A percentile compares a stretch with the other conserved stretches of the same genome.
Conservation (phyloP, 1,140 invertebrate species). For the Bombus vancouverensis region DNA sequence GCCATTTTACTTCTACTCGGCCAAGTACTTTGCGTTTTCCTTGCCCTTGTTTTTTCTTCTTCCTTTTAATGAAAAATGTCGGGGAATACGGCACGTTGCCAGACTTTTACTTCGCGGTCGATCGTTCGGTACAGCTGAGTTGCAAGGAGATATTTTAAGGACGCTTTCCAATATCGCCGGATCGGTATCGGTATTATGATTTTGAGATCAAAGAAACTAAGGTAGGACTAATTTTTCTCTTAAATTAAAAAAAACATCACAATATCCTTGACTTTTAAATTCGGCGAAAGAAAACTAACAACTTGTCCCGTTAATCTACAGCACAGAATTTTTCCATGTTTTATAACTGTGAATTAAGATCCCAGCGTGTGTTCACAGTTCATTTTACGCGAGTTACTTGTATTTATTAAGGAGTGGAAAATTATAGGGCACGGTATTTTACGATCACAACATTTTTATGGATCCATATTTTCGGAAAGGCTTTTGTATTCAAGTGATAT, state of each 20-base stretch:
- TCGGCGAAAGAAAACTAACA: not conserved
- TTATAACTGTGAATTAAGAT: not conserved
- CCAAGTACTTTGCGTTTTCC: conserved; percentile 17
- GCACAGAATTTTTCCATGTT: not conserved
- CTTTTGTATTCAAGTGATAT: conserved; percentile 43
- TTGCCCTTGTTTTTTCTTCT: not conserved
- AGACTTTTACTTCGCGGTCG: conserved; percentile 41
- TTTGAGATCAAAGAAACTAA: not conserved
- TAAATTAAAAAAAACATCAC: not conserved
- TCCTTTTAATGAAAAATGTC: conserved; percentile 35
- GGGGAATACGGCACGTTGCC: conserved; percentile 36
- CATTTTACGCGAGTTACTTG: not conserved
- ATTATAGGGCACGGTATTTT: not conserved
- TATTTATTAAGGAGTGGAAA: not conserved
- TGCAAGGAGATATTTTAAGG: conserved; percentile 35
- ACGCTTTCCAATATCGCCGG: conserved; percentile 19
- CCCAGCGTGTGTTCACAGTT: not conserved
- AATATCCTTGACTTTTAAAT: not conserved
- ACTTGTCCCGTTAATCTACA: not conserved
- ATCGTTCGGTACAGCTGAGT: conserved; percentile 39
- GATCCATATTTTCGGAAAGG: conserved; percentile 9
- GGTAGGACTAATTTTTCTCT: too few relatives aligned
- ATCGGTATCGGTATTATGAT: not conserved
- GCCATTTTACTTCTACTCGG: conserved; percentile 25
- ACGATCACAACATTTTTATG: not conserved